Evolutionary conservation across 2,113 vertebrate species (phyloP), one percentile per base, ranked within the genome.

Genomic region (Sinocyclocheilus grahami): DNA sequence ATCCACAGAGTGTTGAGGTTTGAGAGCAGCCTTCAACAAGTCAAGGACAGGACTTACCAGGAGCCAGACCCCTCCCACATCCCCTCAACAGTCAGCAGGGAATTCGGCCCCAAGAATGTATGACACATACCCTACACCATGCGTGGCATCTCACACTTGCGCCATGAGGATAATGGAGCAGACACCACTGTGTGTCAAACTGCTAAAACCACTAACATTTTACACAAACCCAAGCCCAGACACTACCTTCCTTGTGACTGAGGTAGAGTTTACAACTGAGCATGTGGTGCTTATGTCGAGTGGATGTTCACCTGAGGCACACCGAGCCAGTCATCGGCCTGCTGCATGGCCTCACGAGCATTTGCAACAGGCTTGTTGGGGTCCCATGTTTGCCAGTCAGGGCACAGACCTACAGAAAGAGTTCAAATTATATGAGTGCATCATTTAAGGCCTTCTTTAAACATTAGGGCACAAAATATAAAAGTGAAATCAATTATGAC

Each of bases 321-420:
- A 0, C 97, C 97, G 46, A 98, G 91, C 97, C 97, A 97, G 75
- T 98, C 97, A 2, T 98, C 97, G 0, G 97, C 97, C 90, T 98
- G 97, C 78, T 98, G 97, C 97, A 98, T 98, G 88, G 97, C 97
- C 87, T 98, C 97, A 84, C 95, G 94, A 84, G 97, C 97, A 62
- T 98, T 98, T 89, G 96, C 90, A 91, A 97, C 97, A 0, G 97
- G 97, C 91, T 97, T 90, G 88, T 96, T 97, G 65, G 96, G 96
- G 83, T 98, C 97, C 97, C 97, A 98, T 13, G 95, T 93, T 1
- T 95, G 93, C 97, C 97, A 98, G 90, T 97, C 96, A 0, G 97
- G 97, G 90, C 97, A 98, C 88, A 98, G 92, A 87, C 97, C 97
- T 97, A 63, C 39, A 80, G 67, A 87, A 87, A 86, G 33, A 81